Evolutionary conservation across 2,797 vertebrate species (phyloP), one percentile per base, ranked within the genome.

Genomic region (Siniperca undulata): DNA sequence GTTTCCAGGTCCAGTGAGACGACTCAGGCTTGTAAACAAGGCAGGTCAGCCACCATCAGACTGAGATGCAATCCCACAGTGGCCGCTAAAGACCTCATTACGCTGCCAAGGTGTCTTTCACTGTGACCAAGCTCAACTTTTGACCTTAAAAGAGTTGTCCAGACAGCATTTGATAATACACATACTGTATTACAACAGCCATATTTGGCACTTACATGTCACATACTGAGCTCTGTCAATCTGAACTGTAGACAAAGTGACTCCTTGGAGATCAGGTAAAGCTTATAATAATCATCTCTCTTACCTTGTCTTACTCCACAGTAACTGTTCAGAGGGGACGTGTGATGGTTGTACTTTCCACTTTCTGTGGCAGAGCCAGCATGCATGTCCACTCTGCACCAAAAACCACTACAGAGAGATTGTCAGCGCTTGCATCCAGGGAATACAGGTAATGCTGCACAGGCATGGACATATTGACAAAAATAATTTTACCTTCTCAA

Each of bases 341-440:
- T 99, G 98, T 53, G 97, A 99, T 2, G 98, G 98, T 64, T 99
- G 98, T 84, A 96, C 95, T 61, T 99, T 98, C 89, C 97, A 99
- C 91, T 97, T 99, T 65, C 94, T 99, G 60, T 99, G 98, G 98
- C 94, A 94, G 89, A 97, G 96, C 0, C 90, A 90, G 19, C 92
- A 96, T 0, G 98, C 96, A 0, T 99, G 98, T 88, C 98, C 98
- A 0, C 97, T 96, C 70, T 99, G 98, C 90, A 97, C 97, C 27
- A 89, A 89, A 61, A 76, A 90, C 24, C 96, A 99, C 93, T 98
- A 97, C 82, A 97, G 96, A 9, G 95, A 96, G 80, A 99, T 99
- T 4, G 84, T 96, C 81, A 95, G 98, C 3, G 97, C 96, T 72
- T 99, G 98, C 50, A 88, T 96, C 20, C 95, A 96, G 19, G 98